Base-by-base conservation (phyloP, 2,888 invertebrate species). In the Platerodrilus igneus region DNA sequence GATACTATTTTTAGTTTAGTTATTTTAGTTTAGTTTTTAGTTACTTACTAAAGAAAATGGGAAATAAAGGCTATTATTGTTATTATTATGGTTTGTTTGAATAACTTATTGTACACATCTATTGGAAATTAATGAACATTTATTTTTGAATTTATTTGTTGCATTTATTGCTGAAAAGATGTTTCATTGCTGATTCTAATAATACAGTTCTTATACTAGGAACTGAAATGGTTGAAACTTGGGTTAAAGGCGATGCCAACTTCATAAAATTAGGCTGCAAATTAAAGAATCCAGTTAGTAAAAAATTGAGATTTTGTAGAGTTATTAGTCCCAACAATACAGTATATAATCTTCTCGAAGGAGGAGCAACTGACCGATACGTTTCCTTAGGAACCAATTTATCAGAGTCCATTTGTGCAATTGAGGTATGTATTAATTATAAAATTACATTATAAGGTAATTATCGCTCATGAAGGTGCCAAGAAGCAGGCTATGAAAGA, bases 361-460 rank as follows among this genome's bases (percentile, higher is more conserved):
- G 43, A 15, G 21, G 17, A 7, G 45, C 43, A 4, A 36, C 42
- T 9, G 35, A 36, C 20, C 34, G 45, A 22, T 47, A 43, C 35
- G 45, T 37, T n/a, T 33, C 42, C 7, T 28, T 51, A 3, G 36
- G 36, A 10, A 49, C 47, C 11, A 36, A 51, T 17, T 32, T 45
- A 8, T 8, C n/a, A n/a, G 16, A 42, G 5, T 33, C 26, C n/a
- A 43, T 33, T 22, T 51, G 51, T 25, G 33, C 39, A 2, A 21
- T 50, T 8, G 48, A 50, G 39, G 50, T 50, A 43, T 13, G 6
- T 5, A 33, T 28, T 27, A 25, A 14, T n/a, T n/a, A n/a, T n/a
- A n/a, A n/a, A n/a, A n/a, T n/a, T n/a, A n/a, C n/a, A n/a, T n/a
- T n/a, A n/a, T n/a, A n/a, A n/a, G n/a, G n/a, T n/a, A n/a, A n/a